These are phyloP conservation scores for Onychomys torridus DNA, from an alignment of 2,797 vertebrate genomes.

Conservation along the genomic window DNA sequence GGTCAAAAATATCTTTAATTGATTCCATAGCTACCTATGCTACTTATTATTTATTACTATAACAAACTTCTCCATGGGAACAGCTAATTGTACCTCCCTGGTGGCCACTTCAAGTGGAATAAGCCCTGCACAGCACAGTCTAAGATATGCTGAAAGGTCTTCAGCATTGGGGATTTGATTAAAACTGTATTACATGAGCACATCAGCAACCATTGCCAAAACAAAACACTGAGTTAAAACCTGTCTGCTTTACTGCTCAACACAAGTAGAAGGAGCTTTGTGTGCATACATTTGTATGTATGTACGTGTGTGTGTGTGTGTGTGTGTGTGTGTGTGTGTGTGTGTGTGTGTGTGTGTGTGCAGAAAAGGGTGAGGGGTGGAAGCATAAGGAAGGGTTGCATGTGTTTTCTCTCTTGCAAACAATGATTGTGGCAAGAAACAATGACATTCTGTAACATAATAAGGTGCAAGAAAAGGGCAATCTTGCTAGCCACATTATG, in stretches of 20 bases:
- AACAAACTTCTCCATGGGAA: constrained; percentile 95
- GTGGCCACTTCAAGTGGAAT: constrained; percentile 94
- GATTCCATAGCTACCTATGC: constrained; percentile 94
- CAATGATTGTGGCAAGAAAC: constrained; percentile 74
- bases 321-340: background rate
- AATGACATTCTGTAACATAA: constrained; percentile 73
- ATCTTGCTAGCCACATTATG: constrained; percentile 76
- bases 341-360: constrained; percentile 33
- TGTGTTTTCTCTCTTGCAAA: constrained; percentile 60
- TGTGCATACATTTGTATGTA: constrained; percentile 26
- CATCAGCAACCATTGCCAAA: constrained; percentile 87
- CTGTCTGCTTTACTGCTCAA: constrained; percentile 85
- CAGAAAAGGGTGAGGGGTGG: background rate
- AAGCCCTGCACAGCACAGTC: constrained; percentile 89
- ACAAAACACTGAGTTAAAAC: constrained; percentile 86
- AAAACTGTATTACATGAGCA: constrained; percentile 88
- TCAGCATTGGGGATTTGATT: constrained; percentile 90
- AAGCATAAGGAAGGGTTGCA: background rate
- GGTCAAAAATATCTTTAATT: constrained; percentile 96
- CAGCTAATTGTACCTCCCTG: constrained; percentile 95
- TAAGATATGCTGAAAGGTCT: constrained; percentile 90
- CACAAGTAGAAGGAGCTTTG: constrained; percentile 79
- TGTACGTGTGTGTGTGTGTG: constrained; percentile 19
- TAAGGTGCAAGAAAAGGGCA: constrained; percentile 73
- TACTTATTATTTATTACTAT: constrained; percentile 97